These are phyloP conservation scores for Geodia barretti DNA, from an alignment of 37 sponge, comb jelly and placozoan genomes.

Conservation along the genomic window DNA sequence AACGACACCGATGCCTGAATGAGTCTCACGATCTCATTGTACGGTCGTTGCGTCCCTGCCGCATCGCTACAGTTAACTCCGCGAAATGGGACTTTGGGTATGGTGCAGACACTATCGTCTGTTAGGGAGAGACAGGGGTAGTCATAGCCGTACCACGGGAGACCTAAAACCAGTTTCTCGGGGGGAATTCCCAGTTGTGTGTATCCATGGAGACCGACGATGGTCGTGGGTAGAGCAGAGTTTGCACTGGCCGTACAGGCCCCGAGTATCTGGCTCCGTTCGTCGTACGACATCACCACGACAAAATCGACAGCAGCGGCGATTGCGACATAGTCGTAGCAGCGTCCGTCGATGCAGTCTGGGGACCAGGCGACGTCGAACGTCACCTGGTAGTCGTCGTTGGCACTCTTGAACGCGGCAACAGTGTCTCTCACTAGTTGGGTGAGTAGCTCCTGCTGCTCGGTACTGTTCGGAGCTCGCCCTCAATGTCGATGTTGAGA, in stretches of 20 bases:
- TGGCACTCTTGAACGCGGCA: conserved; percentile 47
- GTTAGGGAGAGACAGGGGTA: conserved; percentile 63
- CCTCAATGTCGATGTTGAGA: conserved; percentile 84
- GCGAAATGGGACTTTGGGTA: conserved; percentile 60
- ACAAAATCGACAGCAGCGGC: conserved; percentile 61
- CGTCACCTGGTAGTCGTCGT: conserved; percentile 62
- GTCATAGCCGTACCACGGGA: conserved; percentile 93
- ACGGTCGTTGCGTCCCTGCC: conserved; percentile 64
- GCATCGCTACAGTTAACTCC: conserved; percentile 87
- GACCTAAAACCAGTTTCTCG: conserved; percentile 71
- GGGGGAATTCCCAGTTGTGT: conserved; percentile 49
- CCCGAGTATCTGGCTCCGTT: conserved; percentile 78
- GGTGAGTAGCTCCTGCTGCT: conserved; percentile 11
- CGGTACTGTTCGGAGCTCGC: conserved; percentile 22
- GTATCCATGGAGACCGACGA: conserved; percentile 46
- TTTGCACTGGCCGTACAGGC: conserved; percentile 84
- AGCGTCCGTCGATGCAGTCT: conserved; percentile 77
- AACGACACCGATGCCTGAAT: conserved; percentile 14
- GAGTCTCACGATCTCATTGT: conserved; percentile 9
- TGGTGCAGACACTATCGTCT: conserved; percentile 43
- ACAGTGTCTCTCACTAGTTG: conserved; percentile 38
- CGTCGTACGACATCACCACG: conserved; percentile 91
- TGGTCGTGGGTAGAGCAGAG: conserved; percentile 57
- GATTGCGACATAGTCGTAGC: conserved; percentile 65
- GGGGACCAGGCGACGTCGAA: conserved; percentile 86